Conservation (phyloP, 2,797 vertebrate species). For the Petrocephalus schoutedeni region DNA sequence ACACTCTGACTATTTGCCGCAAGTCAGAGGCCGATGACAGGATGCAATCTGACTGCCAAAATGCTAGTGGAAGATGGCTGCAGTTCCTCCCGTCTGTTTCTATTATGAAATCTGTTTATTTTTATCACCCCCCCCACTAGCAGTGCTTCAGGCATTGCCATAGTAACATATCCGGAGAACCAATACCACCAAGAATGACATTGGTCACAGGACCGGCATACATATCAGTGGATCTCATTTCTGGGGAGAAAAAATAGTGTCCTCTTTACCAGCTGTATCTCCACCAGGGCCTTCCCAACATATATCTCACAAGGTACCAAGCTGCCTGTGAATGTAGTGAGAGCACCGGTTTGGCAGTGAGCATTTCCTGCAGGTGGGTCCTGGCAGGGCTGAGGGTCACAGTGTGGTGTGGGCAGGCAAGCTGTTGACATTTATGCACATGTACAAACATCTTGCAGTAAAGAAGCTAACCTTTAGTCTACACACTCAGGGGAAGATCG, state of each 20-base stretch:
- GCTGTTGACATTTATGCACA: background rate
- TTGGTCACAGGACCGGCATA: background rate
- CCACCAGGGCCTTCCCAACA: background rate
- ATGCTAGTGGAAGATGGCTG: conserved; percentile 16
- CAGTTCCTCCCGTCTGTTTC: background rate
- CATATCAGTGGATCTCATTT: background rate
- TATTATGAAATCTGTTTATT: conserved; percentile 13
- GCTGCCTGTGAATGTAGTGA: background rate
- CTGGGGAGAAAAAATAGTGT: background rate
- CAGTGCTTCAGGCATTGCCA: conserved; percentile 34
- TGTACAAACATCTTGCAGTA: background rate
- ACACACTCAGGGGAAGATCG: background rate
- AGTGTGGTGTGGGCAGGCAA: background rate
- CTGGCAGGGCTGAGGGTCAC: background rate
- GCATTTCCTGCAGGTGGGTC: background rate
- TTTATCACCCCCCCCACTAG: conserved; percentile 5
- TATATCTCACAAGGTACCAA: background rate
- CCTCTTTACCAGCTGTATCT: background rate
- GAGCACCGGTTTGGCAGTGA: background rate
- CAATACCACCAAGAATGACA: background rate
- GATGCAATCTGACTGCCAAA: conserved; percentile 36
- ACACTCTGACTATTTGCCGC: conserved; percentile 16
- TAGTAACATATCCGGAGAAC: conserved; percentile 35
- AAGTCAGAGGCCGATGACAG: conserved; percentile 38
- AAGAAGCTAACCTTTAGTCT: background rate